A percentile compares a stretch with the other conserved stretches of the same genome.
These are phyloP conservation scores for Prostheceraeus crozeri DNA, from an alignment of 2,888 invertebrate species.

Conservation along the genomic window DNA sequence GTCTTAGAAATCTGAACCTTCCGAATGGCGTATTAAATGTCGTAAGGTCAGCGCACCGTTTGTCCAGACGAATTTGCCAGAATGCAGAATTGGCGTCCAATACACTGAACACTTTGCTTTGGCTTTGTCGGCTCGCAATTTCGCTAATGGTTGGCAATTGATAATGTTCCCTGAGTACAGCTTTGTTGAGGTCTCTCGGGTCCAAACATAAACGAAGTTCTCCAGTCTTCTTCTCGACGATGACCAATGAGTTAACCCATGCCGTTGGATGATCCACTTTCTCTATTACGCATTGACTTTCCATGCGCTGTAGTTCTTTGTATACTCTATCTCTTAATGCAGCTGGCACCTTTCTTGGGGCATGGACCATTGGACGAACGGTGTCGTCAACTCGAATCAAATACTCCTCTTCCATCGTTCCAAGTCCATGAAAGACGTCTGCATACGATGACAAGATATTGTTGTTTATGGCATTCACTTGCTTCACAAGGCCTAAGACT, in stretches of 20 bases:
- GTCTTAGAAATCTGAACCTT: conserved; percentile 34
- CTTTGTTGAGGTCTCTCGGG: conserved; percentile 42
- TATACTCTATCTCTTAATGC: conserved; percentile 39
- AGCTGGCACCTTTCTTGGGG: conserved; percentile 19
- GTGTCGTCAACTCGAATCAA: too few relatives aligned
- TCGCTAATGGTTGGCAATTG: conserved; percentile 42
- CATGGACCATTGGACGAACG: not conserved
- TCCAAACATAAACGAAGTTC: conserved; percentile 43
- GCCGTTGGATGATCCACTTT: conserved; percentile 42
- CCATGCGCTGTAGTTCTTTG: conserved; percentile 40
- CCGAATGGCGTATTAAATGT: conserved; percentile 42
- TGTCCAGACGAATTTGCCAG: conserved; percentile 40
- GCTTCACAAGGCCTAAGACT: too few relatives aligned
- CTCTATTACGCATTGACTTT: conserved; percentile 38
- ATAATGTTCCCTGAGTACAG: conserved; percentile 41
- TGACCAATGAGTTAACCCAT: conserved; percentile 43
- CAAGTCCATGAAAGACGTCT: too few relatives aligned
- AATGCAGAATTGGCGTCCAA: conserved; percentile 42
- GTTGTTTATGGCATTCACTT: too few relatives aligned
- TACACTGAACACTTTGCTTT: conserved; percentile 39
- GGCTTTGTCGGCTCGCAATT: conserved; percentile 39
- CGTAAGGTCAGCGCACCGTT: conserved; percentile 31
- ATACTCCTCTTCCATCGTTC: too few relatives aligned
- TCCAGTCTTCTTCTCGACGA: conserved; percentile 41
- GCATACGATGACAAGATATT: too few relatives aligned